Percentiles rank a stretch among this genome's conserved stretches.
Conservation (phyloP, 1,140 invertebrate species). For the Dinothrombium tinctorium region DNA sequence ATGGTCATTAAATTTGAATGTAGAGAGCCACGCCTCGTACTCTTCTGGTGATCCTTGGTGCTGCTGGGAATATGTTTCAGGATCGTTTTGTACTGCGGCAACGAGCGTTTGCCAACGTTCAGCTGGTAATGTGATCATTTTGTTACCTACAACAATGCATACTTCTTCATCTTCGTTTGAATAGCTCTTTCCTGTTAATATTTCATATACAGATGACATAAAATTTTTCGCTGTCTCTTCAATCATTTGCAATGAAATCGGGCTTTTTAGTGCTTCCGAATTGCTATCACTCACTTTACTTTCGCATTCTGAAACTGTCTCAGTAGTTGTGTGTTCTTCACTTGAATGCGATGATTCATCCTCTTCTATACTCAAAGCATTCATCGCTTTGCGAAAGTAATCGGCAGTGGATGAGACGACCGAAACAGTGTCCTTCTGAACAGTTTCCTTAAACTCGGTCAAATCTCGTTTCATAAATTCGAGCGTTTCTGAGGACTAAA, state of each 20-base stretch:
- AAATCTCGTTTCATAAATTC: conserved; percentile 50
- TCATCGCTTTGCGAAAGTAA: conserved; percentile 31
- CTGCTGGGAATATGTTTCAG: conserved; percentile 23
- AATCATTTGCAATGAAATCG: not conserved
- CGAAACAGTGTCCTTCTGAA: conserved; percentile 32
- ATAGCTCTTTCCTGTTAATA: not conserved
- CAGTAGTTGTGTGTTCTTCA: not conserved
- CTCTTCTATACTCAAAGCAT: not conserved
- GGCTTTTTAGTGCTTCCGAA: not conserved
- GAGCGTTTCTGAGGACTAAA: conserved; percentile 37
- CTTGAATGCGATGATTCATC: not conserved
- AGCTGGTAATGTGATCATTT: conserved; percentile 1
- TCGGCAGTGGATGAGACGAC: conserved; percentile 34
- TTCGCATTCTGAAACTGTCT: not conserved
- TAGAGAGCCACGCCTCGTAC: conserved; percentile 23
- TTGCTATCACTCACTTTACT: not conserved
- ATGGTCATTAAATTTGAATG: conserved; percentile 22
- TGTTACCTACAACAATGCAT: conserved; percentile 2
- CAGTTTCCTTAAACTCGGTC: conserved; percentile 40
- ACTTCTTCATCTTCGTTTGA: conserved; percentile 5
- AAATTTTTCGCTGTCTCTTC: not conserved
- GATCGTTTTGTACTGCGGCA: conserved; percentile 22
- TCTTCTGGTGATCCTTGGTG: conserved; percentile 21
- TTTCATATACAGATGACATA: not conserved
- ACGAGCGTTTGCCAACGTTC: conserved; percentile 19